Conservation (phyloP, 2,888 invertebrate species). For the Macrophya annulata region DNA sequence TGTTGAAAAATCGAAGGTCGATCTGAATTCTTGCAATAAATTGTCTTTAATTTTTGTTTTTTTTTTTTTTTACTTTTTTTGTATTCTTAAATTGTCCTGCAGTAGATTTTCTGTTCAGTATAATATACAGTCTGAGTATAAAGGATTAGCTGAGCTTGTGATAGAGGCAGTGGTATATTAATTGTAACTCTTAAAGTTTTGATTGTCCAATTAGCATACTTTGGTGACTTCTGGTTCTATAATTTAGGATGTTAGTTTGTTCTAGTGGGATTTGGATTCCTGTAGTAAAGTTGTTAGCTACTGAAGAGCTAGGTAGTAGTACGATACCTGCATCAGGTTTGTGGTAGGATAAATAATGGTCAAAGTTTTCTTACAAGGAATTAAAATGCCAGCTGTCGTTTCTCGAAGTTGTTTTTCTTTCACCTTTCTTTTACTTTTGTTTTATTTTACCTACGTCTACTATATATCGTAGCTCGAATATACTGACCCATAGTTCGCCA, state of each 20-base stretch:
- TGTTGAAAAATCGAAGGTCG: no score
- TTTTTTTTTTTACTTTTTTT: not conserved
- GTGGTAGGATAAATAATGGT: not conserved
- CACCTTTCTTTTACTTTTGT: not conserved
- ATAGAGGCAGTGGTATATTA: conserved; percentile 21
- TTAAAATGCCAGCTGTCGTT: conserved; percentile 26
- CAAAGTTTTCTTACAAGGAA: not conserved
- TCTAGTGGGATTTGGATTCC: conserved; percentile 25
- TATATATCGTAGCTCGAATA: not conserved
- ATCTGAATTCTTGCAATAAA: no score
- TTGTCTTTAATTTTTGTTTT: not conserved
- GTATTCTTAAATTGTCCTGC: not conserved
- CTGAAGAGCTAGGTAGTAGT: not conserved
- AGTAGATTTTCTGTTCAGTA: not conserved
- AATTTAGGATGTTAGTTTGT: conserved; percentile 17
- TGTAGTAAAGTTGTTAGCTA: not conserved
- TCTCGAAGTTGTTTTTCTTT: not conserved
- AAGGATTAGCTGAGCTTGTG: conserved; percentile 17
- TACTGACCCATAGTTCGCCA: not conserved
- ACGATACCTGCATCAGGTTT: not conserved
- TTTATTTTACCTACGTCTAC: not conserved
- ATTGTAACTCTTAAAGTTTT: conserved; percentile 46
- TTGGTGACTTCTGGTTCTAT: conserved; percentile 40
- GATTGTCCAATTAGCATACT: conserved; percentile 46
- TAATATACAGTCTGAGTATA: no score